Conservation (phyloP, 2,113 vertebrate genomes). For the Neopipo cinnamomea region DNA sequence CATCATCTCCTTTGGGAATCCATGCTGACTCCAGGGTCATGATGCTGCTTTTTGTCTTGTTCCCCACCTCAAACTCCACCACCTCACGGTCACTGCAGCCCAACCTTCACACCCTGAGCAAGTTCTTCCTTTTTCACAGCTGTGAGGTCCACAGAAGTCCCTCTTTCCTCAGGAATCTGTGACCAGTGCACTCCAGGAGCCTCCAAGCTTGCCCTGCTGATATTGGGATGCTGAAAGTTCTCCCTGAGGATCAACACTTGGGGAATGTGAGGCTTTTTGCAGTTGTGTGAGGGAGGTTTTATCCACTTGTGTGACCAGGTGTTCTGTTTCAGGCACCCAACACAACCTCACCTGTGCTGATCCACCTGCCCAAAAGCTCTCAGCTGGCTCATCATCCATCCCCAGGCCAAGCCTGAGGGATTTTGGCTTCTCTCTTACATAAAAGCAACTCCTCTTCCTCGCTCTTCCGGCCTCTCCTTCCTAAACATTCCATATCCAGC, state of each 20-base stretch:
- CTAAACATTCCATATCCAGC: background rate
- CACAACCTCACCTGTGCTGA: background rate
- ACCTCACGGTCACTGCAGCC: background rate
- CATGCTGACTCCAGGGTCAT: no score
- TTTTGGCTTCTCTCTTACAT: background rate
- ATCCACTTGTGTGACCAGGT: background rate
- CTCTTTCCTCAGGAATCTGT: background rate
- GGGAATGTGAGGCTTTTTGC: background rate
- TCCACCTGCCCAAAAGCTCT: background rate
- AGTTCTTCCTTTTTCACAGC: background rate
- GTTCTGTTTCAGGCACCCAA: background rate
- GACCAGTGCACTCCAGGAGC: background rate
- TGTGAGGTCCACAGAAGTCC: background rate
- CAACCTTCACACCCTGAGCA: background rate
- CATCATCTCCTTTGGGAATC: background rate
- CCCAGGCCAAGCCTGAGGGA: background rate
- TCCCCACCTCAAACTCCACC: background rate
- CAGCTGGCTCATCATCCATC: background rate
- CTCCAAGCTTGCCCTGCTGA: background rate
- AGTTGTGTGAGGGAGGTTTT: background rate
- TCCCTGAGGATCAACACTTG: background rate
- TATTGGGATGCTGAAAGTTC: background rate
- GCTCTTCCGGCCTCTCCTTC: background rate
- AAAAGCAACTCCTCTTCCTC: background rate
- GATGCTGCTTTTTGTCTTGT: background rate